Conservation (phyloP, 2,888 invertebrate species). For the Lobophora halterata region DNA sequence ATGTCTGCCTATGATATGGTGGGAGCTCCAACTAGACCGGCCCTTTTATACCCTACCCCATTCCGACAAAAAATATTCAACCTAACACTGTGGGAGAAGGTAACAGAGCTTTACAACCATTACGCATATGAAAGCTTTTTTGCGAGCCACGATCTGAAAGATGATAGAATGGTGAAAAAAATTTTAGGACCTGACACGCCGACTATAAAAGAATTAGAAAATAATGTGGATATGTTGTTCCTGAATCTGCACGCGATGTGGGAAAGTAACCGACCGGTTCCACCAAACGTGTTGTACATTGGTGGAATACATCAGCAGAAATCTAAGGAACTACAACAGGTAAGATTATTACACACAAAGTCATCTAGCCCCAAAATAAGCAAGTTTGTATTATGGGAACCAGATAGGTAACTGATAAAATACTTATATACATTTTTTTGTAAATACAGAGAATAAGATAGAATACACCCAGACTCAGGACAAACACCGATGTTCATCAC, state of each 20-base stretch:
- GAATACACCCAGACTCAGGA: too few relatives aligned
- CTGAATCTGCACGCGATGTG: constrained; percentile 57
- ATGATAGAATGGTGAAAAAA: constrained; percentile 27
- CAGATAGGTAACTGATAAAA: too few relatives aligned
- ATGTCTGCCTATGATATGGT: constrained; percentile 19
- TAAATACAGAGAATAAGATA: too few relatives aligned
- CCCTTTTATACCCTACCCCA: constrained; percentile 11
- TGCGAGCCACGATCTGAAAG: constrained; percentile 5
- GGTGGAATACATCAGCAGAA: constrained; percentile 57
- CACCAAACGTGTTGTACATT: constrained; percentile 55
- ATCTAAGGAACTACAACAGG: constrained; percentile 54
- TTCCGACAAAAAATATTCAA: constrained; percentile 13
- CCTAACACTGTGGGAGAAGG: constrained; percentile 20
- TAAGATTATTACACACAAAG: constrained; percentile 29
- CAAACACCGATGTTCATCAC: too few relatives aligned
- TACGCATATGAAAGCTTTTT: constrained; percentile 13
- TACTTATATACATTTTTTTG: too few relatives aligned
- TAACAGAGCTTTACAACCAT: constrained; percentile 17
- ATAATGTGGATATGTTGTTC: constrained; percentile 53
- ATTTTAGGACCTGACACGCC: constrained; percentile 36
- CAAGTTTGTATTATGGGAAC: too few relatives aligned
- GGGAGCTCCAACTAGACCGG: constrained; percentile 14
- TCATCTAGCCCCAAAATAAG: too few relatives aligned
- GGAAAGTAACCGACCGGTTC: constrained; percentile 51
- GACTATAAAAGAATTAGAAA: constrained; percentile 29